Base-by-base conservation (phyloP, 1,140 invertebrate species). In the Triops longicaudatus region DNA sequence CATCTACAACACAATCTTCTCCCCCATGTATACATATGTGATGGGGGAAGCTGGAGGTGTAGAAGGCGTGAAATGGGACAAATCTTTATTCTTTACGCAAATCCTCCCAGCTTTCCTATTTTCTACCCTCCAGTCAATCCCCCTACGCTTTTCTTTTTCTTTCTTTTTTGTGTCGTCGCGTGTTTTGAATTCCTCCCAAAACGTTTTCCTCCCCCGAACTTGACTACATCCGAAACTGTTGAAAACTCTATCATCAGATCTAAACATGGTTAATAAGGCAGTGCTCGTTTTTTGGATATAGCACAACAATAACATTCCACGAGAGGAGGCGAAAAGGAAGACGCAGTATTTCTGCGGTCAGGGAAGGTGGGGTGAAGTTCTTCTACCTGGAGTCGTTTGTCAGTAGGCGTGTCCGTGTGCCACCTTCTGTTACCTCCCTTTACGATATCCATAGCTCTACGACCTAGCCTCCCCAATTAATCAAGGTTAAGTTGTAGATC, bases 21-120 rank as follows among this genome's bases (percentile, higher is more conserved):
- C 17, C 22, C 11, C n/a, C 50, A 11, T 63, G 50, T 63, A 63
- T 63, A 63, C 50, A 63, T 63, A 63, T 63, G 50, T 63, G 50
- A 63, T 63, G 50, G 50, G 50, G 50, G 50, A 22, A 22, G 50
- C 17, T 63, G 50, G 6, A 63, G 50, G 50, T 63, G 50, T 63
- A 63, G 50, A 0, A 63, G 50, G 50, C 50, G 50, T 63, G 50
- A 63, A 63, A 63, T 63, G 50, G 50, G 22, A 63, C 50, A 63
- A 63, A 63, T 63, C 50, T 22, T 63, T 63, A 63, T 63, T 63
- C 50, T 63, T 63, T 63, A 63, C 50, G 50, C 50, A 63, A 63
- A 63, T 63, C 50, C 50, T 63, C 22, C 50, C 22, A 37, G 31
- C 7, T 37, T 37, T 37, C 31, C 31, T 37, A 37, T 37, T 37